Base-by-base conservation (phyloP, 2,797 vertebrate species). In the Acipenser transmontanus region DNA sequence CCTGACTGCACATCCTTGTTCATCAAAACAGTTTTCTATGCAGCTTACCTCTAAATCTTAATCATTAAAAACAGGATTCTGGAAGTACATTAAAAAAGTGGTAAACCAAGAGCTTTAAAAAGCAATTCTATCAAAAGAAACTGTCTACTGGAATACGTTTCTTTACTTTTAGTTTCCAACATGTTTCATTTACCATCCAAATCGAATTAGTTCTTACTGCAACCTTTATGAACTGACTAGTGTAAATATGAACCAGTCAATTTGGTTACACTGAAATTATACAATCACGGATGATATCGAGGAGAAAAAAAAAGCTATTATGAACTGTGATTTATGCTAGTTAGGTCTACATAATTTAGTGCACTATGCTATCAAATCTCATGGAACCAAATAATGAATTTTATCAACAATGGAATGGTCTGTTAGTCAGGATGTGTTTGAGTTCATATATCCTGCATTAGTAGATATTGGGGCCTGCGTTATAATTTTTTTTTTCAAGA, bases 301-400 rank as follows among this genome's bases (percentile, higher is more conserved):
- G 80, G 81, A 84, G 81, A 65, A 51, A 80, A 85, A 77, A 81
- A 77, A 73, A 85, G 34, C 34, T 34, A 34, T 66, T 59, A 66
- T 50, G 14, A 59, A 84, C 83, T 82, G 68, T 61, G 60, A 73
- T 75, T 73, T 78, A 79, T 74, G 76, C 80, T 82, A 79, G 80
- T 83, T 80, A 76, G 72, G 74, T 80, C 64, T 59, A 49, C 80
- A 80, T 82, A 81, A 85, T 82, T 85, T 85, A 84, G 81, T 85
- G 84, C 84, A 85, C 80, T 59, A 79, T 84, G 84, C 73, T 79
- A 68, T 86, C 79, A 83, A 81, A 78, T 82, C 82, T 84, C 82
- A 80, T 75, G 77, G 73, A 70, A 75, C 77, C 80, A 81, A 77
- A 85, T 83, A 86, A 87, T 81, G 78, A 76, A 79, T 79, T 86